A percentile compares a stretch with the other conserved stretches of the same genome.
These are phyloP conservation scores for Pseudoatta argentina DNA, from an alignment of 1,140 invertebrate species.

Conservation along the genomic window DNA sequence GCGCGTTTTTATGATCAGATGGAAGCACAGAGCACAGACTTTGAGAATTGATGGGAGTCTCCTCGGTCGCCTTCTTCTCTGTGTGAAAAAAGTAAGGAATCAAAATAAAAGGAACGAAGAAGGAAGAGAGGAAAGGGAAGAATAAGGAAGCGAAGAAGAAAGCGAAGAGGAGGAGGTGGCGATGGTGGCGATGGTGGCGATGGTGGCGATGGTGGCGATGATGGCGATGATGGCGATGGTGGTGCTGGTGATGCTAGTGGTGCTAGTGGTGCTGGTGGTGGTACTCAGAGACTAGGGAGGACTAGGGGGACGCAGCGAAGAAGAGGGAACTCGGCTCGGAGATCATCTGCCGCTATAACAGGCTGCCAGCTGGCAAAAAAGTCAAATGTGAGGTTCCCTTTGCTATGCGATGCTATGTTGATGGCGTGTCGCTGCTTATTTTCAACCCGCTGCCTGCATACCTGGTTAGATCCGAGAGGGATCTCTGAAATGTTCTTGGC, in stretches of 20 bases:
- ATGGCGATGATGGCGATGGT: background rate
- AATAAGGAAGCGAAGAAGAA: slow-evolving; percentile 59
- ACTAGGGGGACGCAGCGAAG: slow-evolving; percentile 65
- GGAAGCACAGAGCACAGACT: slow-evolving; percentile 68
- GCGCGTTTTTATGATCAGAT: slow-evolving; percentile 80
- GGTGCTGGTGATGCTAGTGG: slow-evolving; percentile 15
- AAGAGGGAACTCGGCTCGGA: slow-evolving; percentile 78
- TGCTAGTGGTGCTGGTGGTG: slow-evolving; percentile 32
- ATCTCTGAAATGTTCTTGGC: slow-evolving; percentile 82
- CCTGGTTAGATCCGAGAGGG: slow-evolving; percentile 83
- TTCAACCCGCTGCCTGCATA: slow-evolving; percentile 84
- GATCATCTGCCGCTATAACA: slow-evolving; percentile 86
- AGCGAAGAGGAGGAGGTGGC: slow-evolving; percentile 49
- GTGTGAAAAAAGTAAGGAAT: slow-evolving; percentile 78
- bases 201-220: background rate
- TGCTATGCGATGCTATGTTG: slow-evolving; percentile 85
- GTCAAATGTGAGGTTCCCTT: slow-evolving; percentile 83
- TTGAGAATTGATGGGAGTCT: slow-evolving; percentile 76
- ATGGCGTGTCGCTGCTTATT: slow-evolving; percentile 86
- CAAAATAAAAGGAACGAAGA: slow-evolving; percentile 80
- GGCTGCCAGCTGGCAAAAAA: slow-evolving; percentile 86
- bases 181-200: slow-evolving; percentile 5
- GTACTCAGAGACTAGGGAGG: slow-evolving; percentile 33
- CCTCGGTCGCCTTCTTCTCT: slow-evolving; percentile 68
- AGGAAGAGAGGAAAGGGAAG: slow-evolving; percentile 45